Evolutionary conservation across 2,797 vertebrate species (phyloP).

Genomic region (Gymnoscopelus braueri): DNA sequence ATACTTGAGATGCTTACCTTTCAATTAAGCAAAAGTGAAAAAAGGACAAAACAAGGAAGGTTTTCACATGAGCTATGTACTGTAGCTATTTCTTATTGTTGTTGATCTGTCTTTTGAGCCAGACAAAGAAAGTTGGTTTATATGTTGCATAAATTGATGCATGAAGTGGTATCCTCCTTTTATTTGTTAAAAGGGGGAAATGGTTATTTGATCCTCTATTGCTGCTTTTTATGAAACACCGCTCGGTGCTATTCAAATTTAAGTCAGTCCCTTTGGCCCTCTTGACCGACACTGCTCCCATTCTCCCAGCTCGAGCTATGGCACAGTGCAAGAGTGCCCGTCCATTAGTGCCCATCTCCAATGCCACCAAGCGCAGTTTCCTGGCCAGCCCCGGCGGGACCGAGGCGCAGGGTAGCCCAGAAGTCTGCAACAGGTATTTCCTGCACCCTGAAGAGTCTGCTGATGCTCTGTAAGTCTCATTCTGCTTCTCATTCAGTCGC

Average conservation of each 20-base stretch:
- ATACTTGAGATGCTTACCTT: too few species aligned
- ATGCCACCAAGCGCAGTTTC: conserved; percentile 96
- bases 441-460: conserved; percentile 89
- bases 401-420: conserved; percentile 82
- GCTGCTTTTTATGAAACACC: too few species aligned
- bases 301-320: conserved; percentile 83
- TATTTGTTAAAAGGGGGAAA: too few species aligned
- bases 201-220: too few species aligned
- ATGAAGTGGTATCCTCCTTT: too few species aligned
- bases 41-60: too few species aligned
- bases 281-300: conserved; percentile 5
- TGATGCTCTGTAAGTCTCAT: conserved; percentile 85
- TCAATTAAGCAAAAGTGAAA: too few species aligned
- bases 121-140: too few species aligned
- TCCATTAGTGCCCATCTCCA: conserved; percentile 93
- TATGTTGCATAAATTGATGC: too few species aligned
- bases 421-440: conserved; percentile 88
- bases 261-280: background rate
- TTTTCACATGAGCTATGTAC: too few species aligned
- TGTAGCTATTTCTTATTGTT: too few species aligned
- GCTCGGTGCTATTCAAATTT: background rate
- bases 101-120: too few species aligned
- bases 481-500: conserved; percentile 50
- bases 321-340: conserved; percentile 89
- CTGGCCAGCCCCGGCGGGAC: conserved; percentile 82